Evolutionary conservation across 2,113 vertebrate species (phyloP).

Genomic region (Sceloporus undulatus): DNA sequence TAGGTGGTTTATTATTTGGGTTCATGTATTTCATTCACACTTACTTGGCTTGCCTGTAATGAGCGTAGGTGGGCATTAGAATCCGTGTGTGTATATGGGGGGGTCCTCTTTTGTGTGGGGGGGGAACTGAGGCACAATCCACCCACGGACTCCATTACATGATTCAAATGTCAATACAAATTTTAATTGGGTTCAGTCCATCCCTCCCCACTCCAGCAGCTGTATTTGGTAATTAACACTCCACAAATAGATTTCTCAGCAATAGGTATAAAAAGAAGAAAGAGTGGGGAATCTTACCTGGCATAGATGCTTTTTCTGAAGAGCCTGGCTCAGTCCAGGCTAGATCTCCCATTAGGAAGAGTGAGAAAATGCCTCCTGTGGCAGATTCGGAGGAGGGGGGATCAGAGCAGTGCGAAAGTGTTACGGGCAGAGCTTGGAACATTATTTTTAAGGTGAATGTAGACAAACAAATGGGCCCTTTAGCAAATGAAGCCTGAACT

Average conservation of each 20-base stretch:
- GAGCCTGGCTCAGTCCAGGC: not conserved
- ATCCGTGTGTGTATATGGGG: conserved; percentile 8
- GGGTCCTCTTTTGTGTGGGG: conserved; percentile 57
- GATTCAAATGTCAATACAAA: conserved; percentile 76
- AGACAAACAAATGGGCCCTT: too few species aligned
- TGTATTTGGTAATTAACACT: conserved; percentile 70
- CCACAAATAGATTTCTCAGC: conserved; percentile 76
- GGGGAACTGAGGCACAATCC: conserved; percentile 63
- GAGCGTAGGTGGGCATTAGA: conserved; percentile 66
- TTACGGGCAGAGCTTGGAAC: too few species aligned
- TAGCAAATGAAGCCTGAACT: too few species aligned
- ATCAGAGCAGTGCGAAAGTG: not conserved
- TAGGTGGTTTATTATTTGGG: conserved; percentile 27
- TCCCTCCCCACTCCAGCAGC: conserved; percentile 35
- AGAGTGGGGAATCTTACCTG: conserved; percentile 67
- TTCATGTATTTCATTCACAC: conserved; percentile 53
- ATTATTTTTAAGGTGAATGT: too few species aligned
- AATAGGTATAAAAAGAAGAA: conserved; percentile 62
- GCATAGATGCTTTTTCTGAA: not conserved
- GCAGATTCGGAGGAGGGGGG: too few species aligned
- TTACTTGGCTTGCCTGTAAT: conserved; percentile 55
- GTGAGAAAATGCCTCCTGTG: not conserved
- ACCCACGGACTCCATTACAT: conserved; percentile 70
- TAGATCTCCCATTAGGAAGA: not conserved
- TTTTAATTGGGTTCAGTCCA: conserved; percentile 72